These are phyloP conservation scores for Tetraodon nigroviridis DNA, from an alignment of 2,113 vertebrate genomes.

Conservation along the genomic window DNA sequence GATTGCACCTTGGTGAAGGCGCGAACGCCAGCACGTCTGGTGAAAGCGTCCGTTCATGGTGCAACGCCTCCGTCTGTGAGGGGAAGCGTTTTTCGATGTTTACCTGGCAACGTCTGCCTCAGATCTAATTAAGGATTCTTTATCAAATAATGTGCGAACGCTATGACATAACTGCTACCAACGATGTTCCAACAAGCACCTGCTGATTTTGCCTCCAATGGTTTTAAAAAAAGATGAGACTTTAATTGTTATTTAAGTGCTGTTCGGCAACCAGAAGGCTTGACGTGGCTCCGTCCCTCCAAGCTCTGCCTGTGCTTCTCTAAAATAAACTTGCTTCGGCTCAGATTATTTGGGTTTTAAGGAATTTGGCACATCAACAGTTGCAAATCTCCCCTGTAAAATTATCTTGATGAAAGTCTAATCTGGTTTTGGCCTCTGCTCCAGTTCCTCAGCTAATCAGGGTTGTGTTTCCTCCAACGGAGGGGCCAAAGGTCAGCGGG, in stretches of 20 bases:
- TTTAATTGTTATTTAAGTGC: not conserved
- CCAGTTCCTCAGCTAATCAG: slow-evolving; percentile 38
- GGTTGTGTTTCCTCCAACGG: slow-evolving; percentile 17
- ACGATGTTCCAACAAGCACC: no score
- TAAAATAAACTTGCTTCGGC: slow-evolving; percentile 40
- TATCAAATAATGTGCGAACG: not conserved
- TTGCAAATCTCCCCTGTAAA: slow-evolving; percentile 44
- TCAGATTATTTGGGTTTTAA: slow-evolving; percentile 51
- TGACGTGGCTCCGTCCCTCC: no score
- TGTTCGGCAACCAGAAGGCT: not conserved
- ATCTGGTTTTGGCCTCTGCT: slow-evolving; percentile 44
- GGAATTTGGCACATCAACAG: slow-evolving; percentile 20
- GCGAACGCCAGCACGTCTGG: slow-evolving; percentile 23
- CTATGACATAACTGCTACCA: not conserved
- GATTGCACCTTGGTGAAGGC: slow-evolving; percentile 30
- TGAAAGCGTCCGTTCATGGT: slow-evolving; percentile 28
- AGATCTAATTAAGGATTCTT: slow-evolving; percentile 1
- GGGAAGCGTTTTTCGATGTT: slow-evolving; percentile 21
- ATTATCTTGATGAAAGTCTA: slow-evolving; percentile 45
- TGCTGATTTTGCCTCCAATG: not conserved
- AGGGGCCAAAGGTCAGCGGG: slow-evolving; percentile 11
- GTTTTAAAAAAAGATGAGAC: not conserved
- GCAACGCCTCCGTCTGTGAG: slow-evolving; percentile 42
- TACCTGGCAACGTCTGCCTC: slow-evolving; percentile 30
- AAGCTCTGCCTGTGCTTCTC: no score